phyloP scores from a whole-genome alignment of 2,113 vertebrate species.

The Aldabrachelys gigantea region DNA sequence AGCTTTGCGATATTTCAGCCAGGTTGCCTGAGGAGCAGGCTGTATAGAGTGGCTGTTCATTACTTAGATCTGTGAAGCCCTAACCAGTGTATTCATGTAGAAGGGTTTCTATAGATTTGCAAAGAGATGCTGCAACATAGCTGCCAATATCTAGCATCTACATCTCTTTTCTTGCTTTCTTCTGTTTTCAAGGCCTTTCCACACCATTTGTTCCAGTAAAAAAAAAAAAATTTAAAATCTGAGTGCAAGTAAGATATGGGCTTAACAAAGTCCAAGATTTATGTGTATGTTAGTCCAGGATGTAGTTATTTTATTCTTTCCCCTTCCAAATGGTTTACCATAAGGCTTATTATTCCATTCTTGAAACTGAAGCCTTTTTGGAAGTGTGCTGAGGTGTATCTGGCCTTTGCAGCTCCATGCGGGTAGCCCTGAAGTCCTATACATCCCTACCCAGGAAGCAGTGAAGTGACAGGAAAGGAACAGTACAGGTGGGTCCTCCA shows the following conservation, averaged over 20 bases:
- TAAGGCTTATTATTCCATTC: background rate
- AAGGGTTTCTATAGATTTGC: background rate
- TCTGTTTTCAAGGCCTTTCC: background rate
- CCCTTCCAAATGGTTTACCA: background rate
- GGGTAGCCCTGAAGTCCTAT: background rate
- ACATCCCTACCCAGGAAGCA: background rate
- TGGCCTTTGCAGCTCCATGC: background rate
- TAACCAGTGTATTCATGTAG: background rate
- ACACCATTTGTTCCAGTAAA: rapidly evolving
- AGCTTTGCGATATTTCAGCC: background rate
- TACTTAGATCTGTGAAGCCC: background rate
- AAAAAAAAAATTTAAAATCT: background rate
- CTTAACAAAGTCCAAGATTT: background rate
- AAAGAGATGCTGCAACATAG: background rate
- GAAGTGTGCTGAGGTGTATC: background rate
- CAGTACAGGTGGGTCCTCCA: background rate
- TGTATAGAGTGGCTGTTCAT: background rate
- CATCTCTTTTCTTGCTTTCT: background rate
- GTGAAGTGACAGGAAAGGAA: background rate
- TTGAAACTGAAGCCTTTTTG: background rate
- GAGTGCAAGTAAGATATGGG: background rate
- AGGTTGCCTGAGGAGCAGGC: background rate
- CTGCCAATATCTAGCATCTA: background rate
- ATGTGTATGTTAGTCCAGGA: rapidly evolving
- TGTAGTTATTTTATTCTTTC: background rate